phyloP scores from a whole-genome alignment of 1,140 invertebrate species.

The Zelostemma sp. region DNA sequence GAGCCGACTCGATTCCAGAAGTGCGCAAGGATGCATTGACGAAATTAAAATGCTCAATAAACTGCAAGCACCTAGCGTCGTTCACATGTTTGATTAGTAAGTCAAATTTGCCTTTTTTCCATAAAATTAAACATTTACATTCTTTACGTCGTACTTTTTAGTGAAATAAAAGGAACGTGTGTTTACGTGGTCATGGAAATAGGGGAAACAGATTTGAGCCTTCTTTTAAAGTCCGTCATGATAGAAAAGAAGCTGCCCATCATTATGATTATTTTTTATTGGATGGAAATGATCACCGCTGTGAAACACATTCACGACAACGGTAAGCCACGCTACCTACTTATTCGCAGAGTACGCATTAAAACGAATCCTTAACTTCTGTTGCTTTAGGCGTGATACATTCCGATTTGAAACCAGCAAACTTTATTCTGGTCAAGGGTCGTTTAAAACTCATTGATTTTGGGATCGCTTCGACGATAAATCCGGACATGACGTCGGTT shows the following conservation, averaged over 20 bases:
- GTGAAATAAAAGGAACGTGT: constrained; percentile 28
- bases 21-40: constrained; percentile 87
- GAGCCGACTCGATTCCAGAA: constrained; percentile 74
- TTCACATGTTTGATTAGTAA: constrained; percentile 92
- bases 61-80: constrained; percentile 87
- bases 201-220: constrained; percentile 90
- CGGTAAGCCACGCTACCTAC: constrained; percentile 76
- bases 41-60: constrained; percentile 89
- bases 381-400: constrained; percentile 87
- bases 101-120: constrained; percentile 51
- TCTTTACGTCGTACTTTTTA: not conserved
- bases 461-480: constrained; percentile 94
- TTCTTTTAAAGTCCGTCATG: constrained; percentile 77
- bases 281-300: constrained; percentile 93
- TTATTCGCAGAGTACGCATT: constrained; percentile 16
- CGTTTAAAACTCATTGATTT: constrained; percentile 97
- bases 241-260: constrained; percentile 73
- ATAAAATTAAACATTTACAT: no score
- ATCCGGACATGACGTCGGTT: constrained; percentile 91
- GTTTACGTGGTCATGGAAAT: constrained; percentile 83
- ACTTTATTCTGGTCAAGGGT: constrained; percentile 91
- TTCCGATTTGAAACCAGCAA: constrained; percentile 96
- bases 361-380: constrained; percentile 5
- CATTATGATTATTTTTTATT: constrained; percentile 88
- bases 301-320: constrained; percentile 92